These are phyloP conservation scores for Eristalis tenax DNA, from an alignment of 2,888 invertebrate genomes.

Conservation along the genomic window DNA sequence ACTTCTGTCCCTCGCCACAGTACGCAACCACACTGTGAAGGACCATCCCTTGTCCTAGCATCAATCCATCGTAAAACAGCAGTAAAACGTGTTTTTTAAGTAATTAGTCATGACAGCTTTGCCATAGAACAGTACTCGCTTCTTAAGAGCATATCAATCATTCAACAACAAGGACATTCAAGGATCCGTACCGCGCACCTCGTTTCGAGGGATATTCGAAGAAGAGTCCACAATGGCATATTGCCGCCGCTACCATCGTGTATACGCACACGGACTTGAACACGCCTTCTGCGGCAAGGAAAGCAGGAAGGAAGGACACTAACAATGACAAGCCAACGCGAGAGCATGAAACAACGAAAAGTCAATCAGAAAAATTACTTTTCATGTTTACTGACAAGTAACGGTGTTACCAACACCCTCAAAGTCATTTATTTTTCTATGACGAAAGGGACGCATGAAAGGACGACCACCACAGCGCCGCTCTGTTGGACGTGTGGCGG, in stretches of 20 bases:
- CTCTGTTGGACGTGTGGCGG: not conserved
- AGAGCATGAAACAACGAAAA: constrained; percentile 1
- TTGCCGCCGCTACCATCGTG: too few relatives aligned
- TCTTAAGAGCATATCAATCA: constrained; percentile 26
- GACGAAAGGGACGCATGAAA: constrained; percentile 17
- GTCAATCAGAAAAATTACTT: constrained; percentile 66
- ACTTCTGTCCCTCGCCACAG: not conserved
- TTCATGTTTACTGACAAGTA: constrained; percentile 54
- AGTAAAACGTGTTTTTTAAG: constrained; percentile 14
- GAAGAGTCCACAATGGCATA: constrained; percentile 8
- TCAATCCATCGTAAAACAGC: not conserved
- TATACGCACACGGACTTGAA: constrained; percentile 26
- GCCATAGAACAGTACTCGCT: constrained; percentile 1
- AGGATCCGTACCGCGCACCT: not conserved
- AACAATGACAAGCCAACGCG: constrained; percentile 17
- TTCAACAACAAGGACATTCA: not conserved
- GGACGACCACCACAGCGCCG: constrained; percentile 2
- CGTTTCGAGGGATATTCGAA: not conserved
- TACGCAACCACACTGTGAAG: not conserved
- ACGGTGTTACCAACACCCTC: constrained; percentile 18
- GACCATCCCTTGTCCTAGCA: not conserved
- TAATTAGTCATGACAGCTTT: constrained; percentile 22
- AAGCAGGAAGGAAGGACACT: not conserved
- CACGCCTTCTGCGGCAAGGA: not conserved
- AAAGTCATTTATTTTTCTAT: constrained; percentile 1